Evolutionary conservation across 2,113 vertebrate species (phyloP).

Genomic region (Speoplatyrhinus poulsoni): DNA sequence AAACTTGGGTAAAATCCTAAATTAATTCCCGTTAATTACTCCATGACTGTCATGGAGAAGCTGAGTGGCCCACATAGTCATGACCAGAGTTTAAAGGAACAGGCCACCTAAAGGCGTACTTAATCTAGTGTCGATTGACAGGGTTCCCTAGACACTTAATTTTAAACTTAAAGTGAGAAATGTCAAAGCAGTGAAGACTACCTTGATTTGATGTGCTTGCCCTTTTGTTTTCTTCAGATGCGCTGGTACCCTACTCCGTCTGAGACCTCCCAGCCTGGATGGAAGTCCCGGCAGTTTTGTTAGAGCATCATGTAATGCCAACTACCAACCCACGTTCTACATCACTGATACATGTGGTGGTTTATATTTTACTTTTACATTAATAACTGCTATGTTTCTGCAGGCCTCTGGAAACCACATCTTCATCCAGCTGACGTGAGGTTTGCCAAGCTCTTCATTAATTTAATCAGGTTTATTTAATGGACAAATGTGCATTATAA

Average conservation of each 20-base stretch:
- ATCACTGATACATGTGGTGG: background rate
- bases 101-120: slow-evolving; percentile 21
- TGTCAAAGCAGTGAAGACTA: slow-evolving; percentile 23
- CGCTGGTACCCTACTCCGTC: slow-evolving; percentile 94
- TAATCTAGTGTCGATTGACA: background rate
- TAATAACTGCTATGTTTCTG: slow-evolving; percentile 8
- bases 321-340: background rate
- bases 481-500: slow-evolving; percentile 73
- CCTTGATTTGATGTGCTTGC: slow-evolving; percentile 49
- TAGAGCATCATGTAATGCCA: slow-evolving; percentile 70
- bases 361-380: background rate
- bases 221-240: slow-evolving; percentile 81
- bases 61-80: slow-evolving; percentile 59
- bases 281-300: slow-evolving; percentile 98
- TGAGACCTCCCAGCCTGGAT: slow-evolving; percentile 92
- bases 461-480: slow-evolving; percentile 77
- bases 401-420: slow-evolving; percentile 70
- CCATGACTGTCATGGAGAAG: slow-evolving; percentile 38
- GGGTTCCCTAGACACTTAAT: background rate
- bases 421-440: slow-evolving; percentile 73
- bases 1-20: slow-evolving; percentile 24
- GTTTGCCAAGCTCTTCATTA: slow-evolving; percentile 68
- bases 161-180: background rate
- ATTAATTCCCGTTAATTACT: slow-evolving; percentile 60
- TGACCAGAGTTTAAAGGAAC: slow-evolving; percentile 51